These are phyloP conservation scores for Apocheima hispidaria DNA, from an alignment of 2,888 invertebrate genomes.

Conservation along the genomic window DNA sequence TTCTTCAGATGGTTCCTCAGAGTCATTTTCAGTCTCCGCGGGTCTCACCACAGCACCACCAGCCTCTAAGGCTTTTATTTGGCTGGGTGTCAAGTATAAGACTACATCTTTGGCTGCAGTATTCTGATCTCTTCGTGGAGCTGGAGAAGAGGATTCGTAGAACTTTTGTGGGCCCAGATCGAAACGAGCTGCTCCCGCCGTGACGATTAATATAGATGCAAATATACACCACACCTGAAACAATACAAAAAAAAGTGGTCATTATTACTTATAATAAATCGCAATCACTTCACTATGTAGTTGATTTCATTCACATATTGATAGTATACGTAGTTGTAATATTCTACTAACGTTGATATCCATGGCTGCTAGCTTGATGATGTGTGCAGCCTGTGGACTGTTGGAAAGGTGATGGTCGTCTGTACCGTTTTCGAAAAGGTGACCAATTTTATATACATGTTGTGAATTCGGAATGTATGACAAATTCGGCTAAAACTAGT, in stretches of 20 bases:
- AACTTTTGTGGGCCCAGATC: slow-evolving; percentile 62
- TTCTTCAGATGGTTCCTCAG: slow-evolving; percentile 39
- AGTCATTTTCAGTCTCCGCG: slow-evolving; percentile 38
- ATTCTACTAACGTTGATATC: slow-evolving; percentile 57
- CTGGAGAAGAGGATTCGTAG: slow-evolving; percentile 44
- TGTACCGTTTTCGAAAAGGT: slow-evolving; percentile 56
- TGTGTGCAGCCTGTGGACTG: slow-evolving; percentile 53
- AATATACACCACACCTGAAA: slow-evolving; percentile 63
- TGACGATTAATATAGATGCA: slow-evolving; percentile 49
- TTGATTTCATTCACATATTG: slow-evolving; percentile 1
- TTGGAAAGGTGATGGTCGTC: slow-evolving; percentile 54
- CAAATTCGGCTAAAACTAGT: slow-evolving; percentile 55
- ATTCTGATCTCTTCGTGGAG: slow-evolving; percentile 42
- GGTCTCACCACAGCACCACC: slow-evolving; percentile 56
- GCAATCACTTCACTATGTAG: slow-evolving; percentile 5
- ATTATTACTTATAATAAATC: background rate
- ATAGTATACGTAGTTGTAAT: background rate
- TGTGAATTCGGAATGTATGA: slow-evolving; percentile 57
- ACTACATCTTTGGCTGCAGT: slow-evolving; percentile 67
- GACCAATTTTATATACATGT: slow-evolving; percentile 70
- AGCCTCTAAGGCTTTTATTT: slow-evolving; percentile 65
- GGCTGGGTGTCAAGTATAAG: slow-evolving; percentile 70
- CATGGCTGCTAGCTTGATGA: slow-evolving; percentile 58
- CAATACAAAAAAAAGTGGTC: slow-evolving; percentile 35
- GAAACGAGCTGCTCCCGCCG: slow-evolving; percentile 51